Conservation (phyloP, 2,888 invertebrate genomes). For the Dromius quadrimaculatus region DNA sequence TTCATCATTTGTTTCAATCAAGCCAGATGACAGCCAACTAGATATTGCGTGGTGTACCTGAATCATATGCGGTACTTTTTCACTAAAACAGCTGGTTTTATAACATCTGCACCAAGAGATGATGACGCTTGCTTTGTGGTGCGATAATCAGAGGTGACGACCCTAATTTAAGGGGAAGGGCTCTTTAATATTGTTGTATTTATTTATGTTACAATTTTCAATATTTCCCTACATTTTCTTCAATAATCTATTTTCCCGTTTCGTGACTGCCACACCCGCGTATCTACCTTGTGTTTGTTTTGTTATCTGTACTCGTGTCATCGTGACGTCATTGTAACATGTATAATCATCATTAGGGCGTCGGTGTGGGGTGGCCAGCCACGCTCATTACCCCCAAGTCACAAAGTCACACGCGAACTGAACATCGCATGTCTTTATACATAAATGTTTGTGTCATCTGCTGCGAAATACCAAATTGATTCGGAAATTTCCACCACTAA, state of each 20-base stretch:
- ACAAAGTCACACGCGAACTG: conserved; percentile 3
- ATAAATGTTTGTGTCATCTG: no score
- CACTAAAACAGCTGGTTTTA: background rate
- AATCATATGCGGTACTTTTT: background rate
- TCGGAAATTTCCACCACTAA: no score
- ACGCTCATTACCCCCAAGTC: conserved; percentile 13
- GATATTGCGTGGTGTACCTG: conserved; percentile 13
- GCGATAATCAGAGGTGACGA: background rate
- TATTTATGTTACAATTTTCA: no score
- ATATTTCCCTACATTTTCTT: no score
- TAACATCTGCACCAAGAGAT: conserved; percentile 5
- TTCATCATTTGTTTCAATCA: conserved; percentile 15
- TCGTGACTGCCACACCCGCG: background rate
- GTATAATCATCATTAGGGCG: conserved; percentile 13
- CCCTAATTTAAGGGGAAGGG: no score
- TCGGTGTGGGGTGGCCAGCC: background rate
- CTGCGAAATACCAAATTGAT: no score
- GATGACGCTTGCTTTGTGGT: background rate
- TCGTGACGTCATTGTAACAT: conserved; percentile 9
- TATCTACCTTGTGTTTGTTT: conserved; percentile 1
- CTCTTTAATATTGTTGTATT: no score
- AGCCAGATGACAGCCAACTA: background rate
- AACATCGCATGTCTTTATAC: no score
- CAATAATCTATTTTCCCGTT: background rate
- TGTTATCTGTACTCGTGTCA: conserved; percentile 13